Percentiles rank a stretch among this genome's conserved stretches.
Conservation (phyloP, 2,888 invertebrate genomes). For the Philereme transversata region DNA sequence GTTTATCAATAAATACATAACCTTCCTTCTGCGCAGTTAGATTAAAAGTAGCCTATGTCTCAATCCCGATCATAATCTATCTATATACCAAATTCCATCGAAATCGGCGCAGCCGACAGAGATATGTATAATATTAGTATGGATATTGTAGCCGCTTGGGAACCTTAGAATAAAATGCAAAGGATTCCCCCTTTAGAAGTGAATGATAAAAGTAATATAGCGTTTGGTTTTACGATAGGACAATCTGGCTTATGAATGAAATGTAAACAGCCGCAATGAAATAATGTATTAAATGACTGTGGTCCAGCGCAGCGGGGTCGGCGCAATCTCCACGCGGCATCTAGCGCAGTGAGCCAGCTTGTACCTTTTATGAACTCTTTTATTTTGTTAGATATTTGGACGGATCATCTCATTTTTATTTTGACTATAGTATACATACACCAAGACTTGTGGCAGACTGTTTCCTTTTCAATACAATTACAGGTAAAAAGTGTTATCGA, state of each 20-base stretch:
- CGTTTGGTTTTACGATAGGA: conserved; percentile 62
- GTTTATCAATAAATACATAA: too few relatives aligned
- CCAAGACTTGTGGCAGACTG: too few relatives aligned
- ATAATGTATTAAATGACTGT: conserved; percentile 74
- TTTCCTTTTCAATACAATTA: too few relatives aligned
- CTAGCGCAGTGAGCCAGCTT: conserved; percentile 55
- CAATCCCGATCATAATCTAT: too few relatives aligned
- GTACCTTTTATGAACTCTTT: conserved; percentile 75
- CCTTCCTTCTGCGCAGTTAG: too few relatives aligned
- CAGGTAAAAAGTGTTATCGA: too few relatives aligned
- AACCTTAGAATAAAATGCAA: conserved; percentile 24
- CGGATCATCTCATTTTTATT: conserved; percentile 78
- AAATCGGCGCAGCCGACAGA: too few relatives aligned
- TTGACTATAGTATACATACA: too few relatives aligned
- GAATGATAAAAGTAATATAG: conserved; percentile 53
- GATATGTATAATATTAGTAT: too few relatives aligned
- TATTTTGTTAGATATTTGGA: conserved; percentile 76
- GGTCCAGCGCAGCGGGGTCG: conserved; percentile 50
- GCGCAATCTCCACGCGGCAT: conserved; percentile 75
- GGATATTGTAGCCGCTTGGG: too few relatives aligned
- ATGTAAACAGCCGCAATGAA: conserved; percentile 80
- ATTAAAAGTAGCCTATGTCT: too few relatives aligned
- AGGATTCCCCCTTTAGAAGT: neutral
- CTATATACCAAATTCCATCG: too few relatives aligned
- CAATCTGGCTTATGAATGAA: conserved; percentile 76